These are phyloP conservation scores for Eospalax fontanierii DNA, from an alignment of 2,797 vertebrate species.

Conservation along the genomic window DNA sequence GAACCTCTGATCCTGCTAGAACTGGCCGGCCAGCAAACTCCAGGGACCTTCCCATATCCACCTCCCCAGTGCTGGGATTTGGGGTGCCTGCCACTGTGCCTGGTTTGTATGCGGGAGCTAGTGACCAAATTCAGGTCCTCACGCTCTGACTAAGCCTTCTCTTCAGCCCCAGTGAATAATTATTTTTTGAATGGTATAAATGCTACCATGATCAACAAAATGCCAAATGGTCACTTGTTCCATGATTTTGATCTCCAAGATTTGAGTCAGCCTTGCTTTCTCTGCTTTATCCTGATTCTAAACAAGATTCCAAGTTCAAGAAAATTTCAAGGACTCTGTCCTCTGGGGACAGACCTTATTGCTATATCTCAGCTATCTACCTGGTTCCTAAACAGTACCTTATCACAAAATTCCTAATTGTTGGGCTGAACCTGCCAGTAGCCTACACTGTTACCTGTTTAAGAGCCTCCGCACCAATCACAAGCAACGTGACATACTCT, in stretches of 20 bases:
- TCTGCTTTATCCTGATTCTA: background rate
- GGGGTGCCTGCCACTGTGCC: no score
- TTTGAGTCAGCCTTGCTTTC: background rate
- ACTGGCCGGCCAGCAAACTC: background rate
- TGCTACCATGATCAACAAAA: conserved; percentile 8
- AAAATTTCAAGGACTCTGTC: background rate
- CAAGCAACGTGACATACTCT: background rate
- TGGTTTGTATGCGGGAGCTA: background rate
- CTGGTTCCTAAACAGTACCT: background rate
- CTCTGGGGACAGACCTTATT: background rate
- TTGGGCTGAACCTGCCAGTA: background rate
- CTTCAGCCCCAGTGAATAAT: background rate
- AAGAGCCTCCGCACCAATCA: background rate
- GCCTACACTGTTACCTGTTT: background rate
- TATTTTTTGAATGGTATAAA: conserved; percentile 25
- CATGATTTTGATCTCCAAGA: background rate
- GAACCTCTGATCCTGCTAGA: background rate
- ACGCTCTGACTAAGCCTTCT: background rate
- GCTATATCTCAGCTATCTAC: no score
- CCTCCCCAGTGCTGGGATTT: background rate
- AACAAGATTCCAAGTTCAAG: background rate
- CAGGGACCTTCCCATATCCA: background rate
- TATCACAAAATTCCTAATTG: background rate
- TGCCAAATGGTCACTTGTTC: background rate
- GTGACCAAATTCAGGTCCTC: background rate